Evolutionary conservation across 2,888 invertebrate genomes (phyloP).

Genomic region (Dryadula phaetusa): DNA sequence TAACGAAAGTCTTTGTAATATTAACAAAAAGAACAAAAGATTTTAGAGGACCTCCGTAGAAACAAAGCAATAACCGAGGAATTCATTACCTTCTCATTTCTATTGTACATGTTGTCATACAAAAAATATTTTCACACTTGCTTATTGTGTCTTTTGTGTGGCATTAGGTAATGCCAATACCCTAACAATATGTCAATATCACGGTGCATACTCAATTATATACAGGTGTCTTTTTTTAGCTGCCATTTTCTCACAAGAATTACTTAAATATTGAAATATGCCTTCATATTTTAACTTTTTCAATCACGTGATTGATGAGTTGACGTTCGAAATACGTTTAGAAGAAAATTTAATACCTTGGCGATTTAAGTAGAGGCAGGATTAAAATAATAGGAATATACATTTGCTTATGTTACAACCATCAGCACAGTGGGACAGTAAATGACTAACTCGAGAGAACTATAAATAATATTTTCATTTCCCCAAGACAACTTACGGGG

Average conservation of each 20-base stretch:
- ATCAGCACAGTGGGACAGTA: too few species aligned
- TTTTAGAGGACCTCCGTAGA: conserved; percentile 2
- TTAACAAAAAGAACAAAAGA: conserved; percentile 10
- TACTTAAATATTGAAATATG: neutral
- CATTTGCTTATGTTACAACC: too few species aligned
- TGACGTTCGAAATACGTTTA: too few species aligned
- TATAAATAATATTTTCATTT: too few species aligned
- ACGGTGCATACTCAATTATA: neutral
- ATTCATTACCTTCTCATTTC: conserved; percentile 21
- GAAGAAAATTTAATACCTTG: too few species aligned
- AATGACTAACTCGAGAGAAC: too few species aligned
- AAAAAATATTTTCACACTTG: conserved; percentile 25
- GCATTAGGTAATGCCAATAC: conserved; percentile 27
- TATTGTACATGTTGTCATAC: neutral
- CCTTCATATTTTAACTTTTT: neutral
- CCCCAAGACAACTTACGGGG: too few species aligned
- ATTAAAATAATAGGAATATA: too few species aligned
- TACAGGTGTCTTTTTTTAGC: neutral
- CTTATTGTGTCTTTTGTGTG: conserved; percentile 18
- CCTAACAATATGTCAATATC: conserved; percentile 24
- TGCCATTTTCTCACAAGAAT: conserved; percentile 1
- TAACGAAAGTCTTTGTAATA: conserved; percentile 4
- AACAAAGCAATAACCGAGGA: conserved; percentile 19
- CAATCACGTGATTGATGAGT: too few species aligned
- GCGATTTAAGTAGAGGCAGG: too few species aligned